Conservation (phyloP, 2,113 vertebrate species). For the Orientallactaga bullata region DNA sequence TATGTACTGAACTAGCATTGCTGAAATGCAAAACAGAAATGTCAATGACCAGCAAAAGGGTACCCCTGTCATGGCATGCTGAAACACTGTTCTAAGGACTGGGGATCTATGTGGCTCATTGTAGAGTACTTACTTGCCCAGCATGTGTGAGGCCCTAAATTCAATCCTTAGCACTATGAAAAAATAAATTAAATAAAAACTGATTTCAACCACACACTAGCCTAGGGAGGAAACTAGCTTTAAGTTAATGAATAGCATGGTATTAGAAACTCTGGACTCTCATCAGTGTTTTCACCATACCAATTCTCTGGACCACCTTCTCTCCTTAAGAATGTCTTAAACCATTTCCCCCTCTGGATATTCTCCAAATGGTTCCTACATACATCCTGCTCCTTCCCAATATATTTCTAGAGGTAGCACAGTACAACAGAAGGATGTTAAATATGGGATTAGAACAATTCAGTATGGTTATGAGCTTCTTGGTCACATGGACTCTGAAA, state of each 20-base stretch:
- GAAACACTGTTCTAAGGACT: neutral
- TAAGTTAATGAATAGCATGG: slow-evolving; percentile 7
- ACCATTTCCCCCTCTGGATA: neutral
- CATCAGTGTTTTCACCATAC: neutral
- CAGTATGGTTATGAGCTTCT: neutral
- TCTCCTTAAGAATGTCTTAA: neutral
- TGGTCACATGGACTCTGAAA: slow-evolving; percentile 9
- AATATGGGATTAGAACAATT: neutral
- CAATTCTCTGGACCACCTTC: slow-evolving; percentile 14
- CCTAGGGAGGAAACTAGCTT: slow-evolving; percentile 6
- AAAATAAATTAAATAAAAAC: neutral
- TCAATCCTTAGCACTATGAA: too few relatives aligned
- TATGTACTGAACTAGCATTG: neutral
- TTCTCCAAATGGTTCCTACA: slow-evolving; percentile 16
- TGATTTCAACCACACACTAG: neutral
- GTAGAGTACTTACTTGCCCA: neutral
- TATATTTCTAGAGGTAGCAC: neutral
- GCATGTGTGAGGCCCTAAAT: too few relatives aligned
- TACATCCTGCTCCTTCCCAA: neutral
- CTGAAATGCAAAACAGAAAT: neutral
- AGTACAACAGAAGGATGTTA: neutral
- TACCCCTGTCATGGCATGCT: neutral
- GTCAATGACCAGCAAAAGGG: neutral
- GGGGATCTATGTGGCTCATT: neutral
- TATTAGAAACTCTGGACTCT: neutral